Evolutionary conservation across 2,888 invertebrate genomes (phyloP), one percentile per base, ranked within the genome.

Genomic region (Colletes collaris): DNA sequence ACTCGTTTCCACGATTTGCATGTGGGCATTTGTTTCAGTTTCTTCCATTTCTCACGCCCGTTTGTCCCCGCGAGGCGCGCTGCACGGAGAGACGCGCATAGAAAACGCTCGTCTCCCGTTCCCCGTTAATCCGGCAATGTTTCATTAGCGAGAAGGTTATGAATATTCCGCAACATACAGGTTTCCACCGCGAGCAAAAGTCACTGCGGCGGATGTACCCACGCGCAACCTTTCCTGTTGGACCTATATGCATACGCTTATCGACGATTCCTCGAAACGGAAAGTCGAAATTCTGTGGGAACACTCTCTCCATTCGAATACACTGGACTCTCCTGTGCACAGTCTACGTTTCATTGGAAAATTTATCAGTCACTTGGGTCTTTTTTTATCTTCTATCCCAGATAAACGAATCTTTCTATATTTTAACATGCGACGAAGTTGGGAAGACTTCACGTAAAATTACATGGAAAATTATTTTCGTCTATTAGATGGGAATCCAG

Each of bases 31-130:
- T 76, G 77, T 86, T 79, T 55, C 77, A 60, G 72, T 67, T 84
- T 82, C 79, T 68, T 78, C 79, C 81, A 84, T 80, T 84, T 84
- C 84, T 82, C 85, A 83, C 87, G 86, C 78, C 81, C 55, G 73
- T 53, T 62, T 37, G 19, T 46, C 62, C 27, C 27, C 50, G 35
- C 66, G 27, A 27, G 46, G 53, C 37, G 40, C 0, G 27, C 27
- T 27, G 35, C 19, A 56, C 44, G 44, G 44, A 27, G 27, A 27
- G 27, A 1, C 44, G 10, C 44, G 50, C 50, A 50, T n/a, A 50
- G 16, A 49, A 67, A 50, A 67, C 69, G 65, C 72, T 55, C 40
- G 35, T 52, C 60, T 35, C 8, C 1, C 65, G 46, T 53, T 71
- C 50, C 52, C 27, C 71, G 53, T 75, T 70, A 69, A 81, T 79